Evolutionary conservation across 2,888 invertebrate species (phyloP).

Genomic region (Micropterix aruncella): DNA sequence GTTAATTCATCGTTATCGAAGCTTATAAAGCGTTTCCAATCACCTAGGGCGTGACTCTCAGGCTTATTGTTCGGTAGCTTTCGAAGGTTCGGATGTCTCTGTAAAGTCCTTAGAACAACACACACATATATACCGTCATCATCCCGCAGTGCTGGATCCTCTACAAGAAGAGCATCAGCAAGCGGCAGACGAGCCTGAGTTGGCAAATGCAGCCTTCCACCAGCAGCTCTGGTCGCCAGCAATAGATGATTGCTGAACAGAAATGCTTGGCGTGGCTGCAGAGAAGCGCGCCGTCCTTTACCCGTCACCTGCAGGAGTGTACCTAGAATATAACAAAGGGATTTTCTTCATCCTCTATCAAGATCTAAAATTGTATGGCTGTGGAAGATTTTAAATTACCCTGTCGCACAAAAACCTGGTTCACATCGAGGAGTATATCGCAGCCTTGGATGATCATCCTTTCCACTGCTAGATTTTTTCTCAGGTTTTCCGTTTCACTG

Average conservation of each 20-base stretch:
- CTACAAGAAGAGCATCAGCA: constrained; percentile 72
- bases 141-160: constrained; percentile 61
- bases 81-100: no score
- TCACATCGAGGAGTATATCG: constrained; percentile 82
- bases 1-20: no score
- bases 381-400: constrained; percentile 37
- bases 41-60: no score
- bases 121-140: constrained; percentile 66
- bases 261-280: constrained; percentile 62
- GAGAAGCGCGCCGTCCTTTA: constrained; percentile 29
- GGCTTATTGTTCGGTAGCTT: no score
- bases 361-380: no score
- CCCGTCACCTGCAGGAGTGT: constrained; percentile 61
- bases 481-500: constrained; percentile 82
- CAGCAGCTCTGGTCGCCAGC: constrained; percentile 67
- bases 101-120: no score
- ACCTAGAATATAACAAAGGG: constrained; percentile 31
- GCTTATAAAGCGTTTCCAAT: no score
- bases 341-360: no score
- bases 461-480: constrained; percentile 84
- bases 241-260: constrained; percentile 85
- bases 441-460: constrained; percentile 90
- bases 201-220: constrained; percentile 78
- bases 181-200: constrained; percentile 70
- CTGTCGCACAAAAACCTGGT: constrained; percentile 87